Evolutionary conservation across 2,888 invertebrate genomes (phyloP).

Genomic region (Diogma glabrata): DNA sequence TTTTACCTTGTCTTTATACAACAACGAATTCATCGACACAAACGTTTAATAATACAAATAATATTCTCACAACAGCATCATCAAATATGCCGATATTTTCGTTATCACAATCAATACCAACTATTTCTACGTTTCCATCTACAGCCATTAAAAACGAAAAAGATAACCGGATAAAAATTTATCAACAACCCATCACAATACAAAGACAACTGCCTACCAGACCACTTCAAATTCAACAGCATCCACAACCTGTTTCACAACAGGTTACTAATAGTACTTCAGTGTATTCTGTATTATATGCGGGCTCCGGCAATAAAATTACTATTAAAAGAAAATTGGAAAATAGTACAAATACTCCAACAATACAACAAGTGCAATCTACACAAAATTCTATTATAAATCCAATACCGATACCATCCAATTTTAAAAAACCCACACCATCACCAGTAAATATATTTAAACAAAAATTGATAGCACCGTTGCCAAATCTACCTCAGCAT

Average conservation of each 20-base stretch:
- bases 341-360: neutral
- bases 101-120: conserved; percentile 36
- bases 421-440: conserved; percentile 9
- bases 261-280: conserved; percentile 41
- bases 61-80: conserved; percentile 18
- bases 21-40: conserved; percentile 46
- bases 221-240: no score
- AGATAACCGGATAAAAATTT: no score
- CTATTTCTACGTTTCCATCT: neutral
- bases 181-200: conserved; percentile 8
- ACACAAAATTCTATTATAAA: neutral
- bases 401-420: conserved; percentile 1
- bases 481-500: conserved; percentile 7
- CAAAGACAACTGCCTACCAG: conserved; percentile 17
- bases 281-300: conserved; percentile 68
- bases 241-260: neutral
- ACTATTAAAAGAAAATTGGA: conserved; percentile 68
- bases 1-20: conserved; percentile 60
- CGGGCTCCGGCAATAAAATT: conserved; percentile 70
- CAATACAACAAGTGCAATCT: conserved; percentile 5
- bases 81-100: conserved; percentile 30
- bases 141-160: conserved; percentile 16
- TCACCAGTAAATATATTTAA: neutral
- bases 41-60: conserved; percentile 24
- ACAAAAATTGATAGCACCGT: conserved; percentile 1